Evolutionary conservation across 1,140 invertebrate genomes (phyloP), one percentile per base, ranked within the genome.

Genomic region (Brachionus manjavacas): DNA sequence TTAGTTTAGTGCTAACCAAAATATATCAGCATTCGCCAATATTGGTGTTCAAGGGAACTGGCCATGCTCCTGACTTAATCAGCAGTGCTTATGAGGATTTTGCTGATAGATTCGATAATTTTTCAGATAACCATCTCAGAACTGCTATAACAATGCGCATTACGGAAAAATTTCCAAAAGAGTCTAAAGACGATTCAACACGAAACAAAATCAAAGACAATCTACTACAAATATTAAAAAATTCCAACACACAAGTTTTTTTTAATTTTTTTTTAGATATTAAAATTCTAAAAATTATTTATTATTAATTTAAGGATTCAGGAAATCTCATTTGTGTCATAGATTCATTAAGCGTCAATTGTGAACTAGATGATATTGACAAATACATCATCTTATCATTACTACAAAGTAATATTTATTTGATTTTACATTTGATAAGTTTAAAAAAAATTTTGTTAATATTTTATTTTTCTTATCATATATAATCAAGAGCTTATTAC

Each of bases 141-240:
- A 89, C 89, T 79, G 89, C 90, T 81, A 78, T 91, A 25, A 87
- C 88, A n/a, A 87, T 87, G 23, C 87, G 88, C 86, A 89, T 91
- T 28, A 85, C 79, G 6, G 86, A 88, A 74, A 86, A 86, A 6
- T 90, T 89, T 85, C 88, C 88, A 1, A 86, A 88, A 84, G 86
- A 87, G 39, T 87, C 88, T 66, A 86, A 86, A 84, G 87, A 88
- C 72, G 88, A 89, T 20, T 55, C 87, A 11, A 86, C 85, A n/a
- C 85, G 86, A 12, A 86, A 86, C 72, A 83, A 84, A 68, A 87
- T 87, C 41, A 86, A 87, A 35, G 89, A 90, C 85, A 88, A 88
- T 85, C 87, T 91, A 39, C 85, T 91, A 28, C 84, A 88, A 86
- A 85, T 88, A 87, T 84, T 87, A 52, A 72, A 86, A 49, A 76